Evolutionary conservation across 2,888 invertebrate genomes (phyloP), one percentile per base, ranked within the genome.

Genomic region (Lumbricus terrestris): DNA sequence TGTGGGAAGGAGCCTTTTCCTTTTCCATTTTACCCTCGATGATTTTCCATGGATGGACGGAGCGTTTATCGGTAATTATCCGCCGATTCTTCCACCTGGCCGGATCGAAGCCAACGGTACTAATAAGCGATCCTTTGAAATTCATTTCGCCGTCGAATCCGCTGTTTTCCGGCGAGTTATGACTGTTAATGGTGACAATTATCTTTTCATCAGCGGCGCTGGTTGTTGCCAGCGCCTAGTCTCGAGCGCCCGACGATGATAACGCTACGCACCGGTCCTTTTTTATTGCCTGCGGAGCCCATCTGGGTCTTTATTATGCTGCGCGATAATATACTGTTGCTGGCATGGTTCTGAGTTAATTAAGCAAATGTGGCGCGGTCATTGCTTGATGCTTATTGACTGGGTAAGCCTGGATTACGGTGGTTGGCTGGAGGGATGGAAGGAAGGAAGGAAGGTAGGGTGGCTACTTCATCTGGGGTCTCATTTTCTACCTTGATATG

Each of bases 71-170:
- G 2, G 85, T 35, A 85, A 85, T 85, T 85, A 85, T 20, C 37
- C 34, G 85, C n/a, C 20, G 85, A 37, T 37, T 85, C 37, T 29
- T 34, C 15, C 85, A 85, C 85, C 85, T 85, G 85, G 85, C 69
- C 69, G n/a, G 40, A 11, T 69, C 8, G 69, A n/a, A 69, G 69
- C 69, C 69, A n/a, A 69, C 8, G 29, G n/a, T n/a, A 69, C 69
- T 69, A 69, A 69, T 69, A 69, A 69, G 69, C 69, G n/a, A 69
- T 69, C 69, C 69, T 69, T 69, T 69, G 69, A 69, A 69, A n/a
- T 69, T 69, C 29, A 69, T 69, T 69, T 69, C n/a, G 16, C 69
- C 69, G n/a, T 69, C 29, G n/a, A 69, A 69, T 69, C 69, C n/a
- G 29, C 16, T 69, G 69, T 69, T 69, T 69, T 69, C 69, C 69